These are phyloP conservation scores for Sarcophaga peregrina DNA, from an alignment of 1,140 invertebrate genomes.

Conservation along the genomic window DNA sequence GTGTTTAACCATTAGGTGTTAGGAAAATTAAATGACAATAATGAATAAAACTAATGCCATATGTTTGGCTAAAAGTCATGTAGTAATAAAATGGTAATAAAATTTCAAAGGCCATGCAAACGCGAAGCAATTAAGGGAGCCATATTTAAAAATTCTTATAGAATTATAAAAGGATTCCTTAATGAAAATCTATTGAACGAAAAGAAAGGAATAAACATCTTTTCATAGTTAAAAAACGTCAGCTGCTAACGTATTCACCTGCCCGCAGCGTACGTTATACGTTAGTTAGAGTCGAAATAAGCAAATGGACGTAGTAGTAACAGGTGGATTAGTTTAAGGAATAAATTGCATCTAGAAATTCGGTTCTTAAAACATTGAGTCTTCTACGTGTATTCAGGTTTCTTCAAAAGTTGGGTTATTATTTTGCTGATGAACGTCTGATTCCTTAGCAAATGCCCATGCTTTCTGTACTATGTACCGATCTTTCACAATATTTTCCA, in stretches of 20 bases:
- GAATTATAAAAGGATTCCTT: conserved; percentile 4
- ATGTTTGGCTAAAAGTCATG: too few species aligned
- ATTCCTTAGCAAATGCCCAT: too few species aligned
- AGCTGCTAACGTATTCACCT: conserved; percentile 58
- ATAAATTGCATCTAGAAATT: background rate
- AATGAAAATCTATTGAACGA: background rate
- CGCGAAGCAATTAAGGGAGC: background rate
- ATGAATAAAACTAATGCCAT: background rate
- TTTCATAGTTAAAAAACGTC: conserved; percentile 45
- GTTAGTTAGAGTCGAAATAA: background rate
- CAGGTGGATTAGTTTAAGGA: conserved; percentile 31
- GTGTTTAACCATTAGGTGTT: conserved; percentile 33
- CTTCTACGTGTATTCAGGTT: too few species aligned
- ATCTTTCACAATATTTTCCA: too few species aligned
- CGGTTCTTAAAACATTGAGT: too few species aligned
- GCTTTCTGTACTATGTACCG: too few species aligned
- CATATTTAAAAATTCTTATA: background rate
- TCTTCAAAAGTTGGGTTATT: too few species aligned
- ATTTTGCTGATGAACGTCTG: too few species aligned
- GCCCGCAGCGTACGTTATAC: conserved; percentile 48
- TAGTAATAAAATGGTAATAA: too few species aligned
- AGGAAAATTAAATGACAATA: conserved; percentile 36
- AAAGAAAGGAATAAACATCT: background rate
- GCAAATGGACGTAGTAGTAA: background rate
- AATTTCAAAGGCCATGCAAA: background rate